A percentile compares a stretch with the other conserved stretches of the same genome.
These are phyloP conservation scores for Exaiptasia diaphana DNA, from an alignment of 64 coral and sea anemone genomes.

Conservation along the genomic window DNA sequence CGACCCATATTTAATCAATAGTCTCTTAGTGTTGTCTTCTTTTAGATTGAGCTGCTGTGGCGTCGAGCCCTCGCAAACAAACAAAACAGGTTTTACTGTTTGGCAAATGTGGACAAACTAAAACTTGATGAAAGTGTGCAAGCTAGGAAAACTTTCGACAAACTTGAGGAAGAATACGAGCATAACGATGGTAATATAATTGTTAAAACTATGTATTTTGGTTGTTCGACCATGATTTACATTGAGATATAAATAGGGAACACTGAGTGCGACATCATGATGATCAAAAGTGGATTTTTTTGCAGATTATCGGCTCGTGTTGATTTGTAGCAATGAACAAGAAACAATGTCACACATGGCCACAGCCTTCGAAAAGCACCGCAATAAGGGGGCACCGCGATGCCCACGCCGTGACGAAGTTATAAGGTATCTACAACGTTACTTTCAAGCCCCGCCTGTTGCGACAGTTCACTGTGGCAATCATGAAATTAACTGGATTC, in stretches of 20 bases:
- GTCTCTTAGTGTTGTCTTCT: no score
- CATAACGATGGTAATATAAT: slow-evolving; percentile 36
- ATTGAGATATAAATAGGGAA: background rate
- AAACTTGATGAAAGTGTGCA: slow-evolving; percentile 64
- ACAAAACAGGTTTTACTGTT: slow-evolving; percentile 48
- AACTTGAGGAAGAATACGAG: slow-evolving; percentile 18
- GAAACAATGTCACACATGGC: slow-evolving; percentile 74
- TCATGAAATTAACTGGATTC: slow-evolving; percentile 9
- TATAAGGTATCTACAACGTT: slow-evolving; percentile 11
- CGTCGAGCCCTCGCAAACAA: slow-evolving; percentile 60
- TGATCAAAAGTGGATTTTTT: no score
- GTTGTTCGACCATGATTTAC: background rate
- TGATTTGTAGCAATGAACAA: slow-evolving; percentile 75
- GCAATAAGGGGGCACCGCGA: slow-evolving; percentile 24
- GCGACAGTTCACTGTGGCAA: background rate
- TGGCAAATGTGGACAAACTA: slow-evolving; percentile 59
- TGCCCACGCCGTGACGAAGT: slow-evolving; percentile 27
- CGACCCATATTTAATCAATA: no score
- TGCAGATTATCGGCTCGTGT: slow-evolving; percentile 54
- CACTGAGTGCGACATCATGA: no score
- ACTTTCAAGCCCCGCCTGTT: slow-evolving; percentile 13
- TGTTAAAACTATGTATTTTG: background rate
- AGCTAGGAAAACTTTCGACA: slow-evolving; percentile 29
- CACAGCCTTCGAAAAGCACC: slow-evolving; percentile 70
- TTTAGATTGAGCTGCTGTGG: slow-evolving; percentile 77